Conservation (phyloP, 2,797 vertebrate genomes). For the Lepilemur septentrionalis region DNA sequence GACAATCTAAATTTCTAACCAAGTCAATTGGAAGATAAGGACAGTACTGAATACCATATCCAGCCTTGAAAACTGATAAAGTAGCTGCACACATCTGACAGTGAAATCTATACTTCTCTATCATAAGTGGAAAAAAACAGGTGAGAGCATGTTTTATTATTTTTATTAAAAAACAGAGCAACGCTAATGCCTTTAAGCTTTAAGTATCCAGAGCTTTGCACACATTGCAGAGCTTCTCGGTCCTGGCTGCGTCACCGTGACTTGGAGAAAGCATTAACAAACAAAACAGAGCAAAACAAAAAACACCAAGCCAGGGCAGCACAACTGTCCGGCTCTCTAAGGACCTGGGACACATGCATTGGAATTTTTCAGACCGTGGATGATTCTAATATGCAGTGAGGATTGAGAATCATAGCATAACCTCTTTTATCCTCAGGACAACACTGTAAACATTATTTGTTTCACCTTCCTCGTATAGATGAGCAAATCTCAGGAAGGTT, state of each 20-base stretch:
- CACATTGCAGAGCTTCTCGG: not conserved
- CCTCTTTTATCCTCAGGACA: not conserved
- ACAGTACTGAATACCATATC: not conserved
- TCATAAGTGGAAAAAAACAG: not conserved
- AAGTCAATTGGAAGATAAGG: not conserved
- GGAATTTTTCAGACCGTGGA: not conserved
- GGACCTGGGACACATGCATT: fast-evolving
- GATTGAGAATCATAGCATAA: not conserved
- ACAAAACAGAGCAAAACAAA: not conserved
- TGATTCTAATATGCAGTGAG: not conserved
- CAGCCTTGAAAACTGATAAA: not conserved
- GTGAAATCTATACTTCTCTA: not conserved
- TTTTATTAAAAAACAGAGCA: not conserved
- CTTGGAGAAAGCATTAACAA: not conserved
- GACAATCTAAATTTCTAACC: not conserved
- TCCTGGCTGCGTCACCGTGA: not conserved
- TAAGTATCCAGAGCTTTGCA: not conserved
- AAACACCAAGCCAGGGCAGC: not conserved
- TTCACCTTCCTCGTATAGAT: not conserved
- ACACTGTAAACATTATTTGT: not conserved
- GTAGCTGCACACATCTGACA: not conserved
- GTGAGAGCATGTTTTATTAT: not conserved
- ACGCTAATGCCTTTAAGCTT: not conserved
- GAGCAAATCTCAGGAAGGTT: not conserved
- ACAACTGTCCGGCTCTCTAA: not conserved